Evolutionary conservation across 2,888 invertebrate species (phyloP), one percentile per base, ranked within the genome.

Genomic region (Cephus spinipes): DNA sequence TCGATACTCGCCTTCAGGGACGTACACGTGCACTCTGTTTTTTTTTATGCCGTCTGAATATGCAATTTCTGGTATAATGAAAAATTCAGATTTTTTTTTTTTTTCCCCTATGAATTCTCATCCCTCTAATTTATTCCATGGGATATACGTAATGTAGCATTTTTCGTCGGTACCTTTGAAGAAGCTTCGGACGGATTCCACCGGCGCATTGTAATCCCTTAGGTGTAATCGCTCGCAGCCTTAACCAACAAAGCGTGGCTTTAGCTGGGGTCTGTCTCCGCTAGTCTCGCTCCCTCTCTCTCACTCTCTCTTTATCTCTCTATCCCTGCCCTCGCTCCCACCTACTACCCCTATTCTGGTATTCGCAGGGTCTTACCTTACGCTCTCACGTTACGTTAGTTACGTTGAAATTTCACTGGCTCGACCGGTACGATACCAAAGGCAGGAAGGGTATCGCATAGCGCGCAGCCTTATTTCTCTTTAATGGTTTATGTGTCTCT

Each of bases 401-500:
- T 69, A 76, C 81, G 71, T 78, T 75, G 81, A 81, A 83, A 80
- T 83, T 80, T 81, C 76, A 79, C 74, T 55, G 73, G 81, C 76
- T 71, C 73, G 71, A 78, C 75, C 74, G 79, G 81, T 74, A 79
- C 75, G 76, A 76, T 79, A 81, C 75, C 77, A 77, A 35, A 71
- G 77, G 75, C 75, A 75, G 68, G 78, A 23, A 15, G 23, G 23
- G 23, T 55, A 55, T 15, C 55, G 55, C 23, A 23, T 23, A 2
- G 0, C 23, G 2, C 6, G 40, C 2, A 55, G 55, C 23, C 55
- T 55, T 55, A 9, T 55, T 23, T 2, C 55, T 55, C 55, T 55
- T 55, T 23, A 55, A 55, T 55, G 55, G 55, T 23, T 23, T 55
- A 23, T 2, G 55, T 55, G 55, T 23, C 23, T 55, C 23, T 55